A percentile compares a stretch with the other conserved stretches of the same genome.
These are phyloP conservation scores for Stenopsyche tienmushanensis DNA, from an alignment of 1,140 invertebrate genomes.

Conservation along the genomic window DNA sequence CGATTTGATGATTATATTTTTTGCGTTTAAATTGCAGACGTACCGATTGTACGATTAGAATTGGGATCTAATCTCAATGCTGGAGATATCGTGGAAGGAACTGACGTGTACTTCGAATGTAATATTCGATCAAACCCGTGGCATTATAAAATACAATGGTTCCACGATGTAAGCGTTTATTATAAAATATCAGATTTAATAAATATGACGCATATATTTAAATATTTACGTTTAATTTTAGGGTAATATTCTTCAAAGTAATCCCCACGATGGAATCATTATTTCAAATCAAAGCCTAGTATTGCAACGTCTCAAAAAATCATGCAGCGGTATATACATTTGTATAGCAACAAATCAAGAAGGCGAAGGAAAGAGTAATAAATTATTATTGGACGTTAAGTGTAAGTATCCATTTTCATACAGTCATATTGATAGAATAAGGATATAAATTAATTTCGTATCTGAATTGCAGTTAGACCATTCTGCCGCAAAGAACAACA, in stretches of 20 bases:
- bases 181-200: background rate
- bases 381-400: conserved; percentile 78
- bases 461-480: conserved; percentile 63
- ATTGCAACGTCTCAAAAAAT: conserved; percentile 74
- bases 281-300: conserved; percentile 86
- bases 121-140: conserved; percentile 86
- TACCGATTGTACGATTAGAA: conserved; percentile 74
- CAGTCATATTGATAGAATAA: background rate
- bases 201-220: conserved; percentile 20
- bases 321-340: conserved; percentile 76
- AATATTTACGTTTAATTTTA: conserved; percentile 47
- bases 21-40: conserved; percentile 68
- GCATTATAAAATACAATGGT: conserved; percentile 82
- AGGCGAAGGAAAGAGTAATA: conserved; percentile 82
- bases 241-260: conserved; percentile 71
- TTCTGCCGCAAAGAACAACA: conserved; percentile 67
- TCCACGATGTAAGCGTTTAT: conserved; percentile 73
- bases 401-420: conserved; percentile 67
- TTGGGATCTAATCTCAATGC: conserved; percentile 79
- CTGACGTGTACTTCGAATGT: conserved; percentile 89
- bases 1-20: too few relatives aligned
- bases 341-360: conserved; percentile 82
- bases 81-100: conserved; percentile 74
- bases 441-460: conserved; percentile 7
- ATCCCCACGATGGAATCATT: conserved; percentile 74